These are phyloP conservation scores for Pentamera pediparva DNA, from an alignment of 53 echinoderm and acorn worm genomes.

Conservation along the genomic window DNA sequence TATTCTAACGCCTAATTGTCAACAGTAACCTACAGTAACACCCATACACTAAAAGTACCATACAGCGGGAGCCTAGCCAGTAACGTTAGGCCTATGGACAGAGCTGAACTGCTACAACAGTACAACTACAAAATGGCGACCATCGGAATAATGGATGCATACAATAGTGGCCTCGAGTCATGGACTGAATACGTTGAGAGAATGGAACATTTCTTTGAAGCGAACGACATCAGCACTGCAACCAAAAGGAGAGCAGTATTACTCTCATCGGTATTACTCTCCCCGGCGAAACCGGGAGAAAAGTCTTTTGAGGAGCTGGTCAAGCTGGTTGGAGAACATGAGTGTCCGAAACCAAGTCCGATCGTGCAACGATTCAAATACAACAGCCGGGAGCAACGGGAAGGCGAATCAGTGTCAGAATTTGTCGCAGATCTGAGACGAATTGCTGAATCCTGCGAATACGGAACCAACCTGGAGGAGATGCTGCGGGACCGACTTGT, in stretches of 20 bases:
- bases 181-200: neutral
- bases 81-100: neutral
- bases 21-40: neutral
- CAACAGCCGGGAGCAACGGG: neutral
- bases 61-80: neutral
- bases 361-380: no score
- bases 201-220: neutral
- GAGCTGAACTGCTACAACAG: neutral
- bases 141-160: constrained; percentile 1
- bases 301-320: neutral
- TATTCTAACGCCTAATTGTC: neutral
- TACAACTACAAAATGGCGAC: neutral
- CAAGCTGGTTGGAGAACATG: constrained; percentile 7
- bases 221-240: neutral
- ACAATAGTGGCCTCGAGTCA: neutral
- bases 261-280: neutral
- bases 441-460: constrained; percentile 26
- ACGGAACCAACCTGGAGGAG: constrained; percentile 29
- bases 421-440: constrained; percentile 13
- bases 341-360: no score
- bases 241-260: neutral
- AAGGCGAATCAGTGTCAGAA: neutral
- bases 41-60: neutral
- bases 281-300: no score
- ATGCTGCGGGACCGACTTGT: constrained; percentile 18